These are phyloP conservation scores for Thaumetopoea pityocampa DNA, from an alignment of 1,140 invertebrate species.

Conservation along the genomic window DNA sequence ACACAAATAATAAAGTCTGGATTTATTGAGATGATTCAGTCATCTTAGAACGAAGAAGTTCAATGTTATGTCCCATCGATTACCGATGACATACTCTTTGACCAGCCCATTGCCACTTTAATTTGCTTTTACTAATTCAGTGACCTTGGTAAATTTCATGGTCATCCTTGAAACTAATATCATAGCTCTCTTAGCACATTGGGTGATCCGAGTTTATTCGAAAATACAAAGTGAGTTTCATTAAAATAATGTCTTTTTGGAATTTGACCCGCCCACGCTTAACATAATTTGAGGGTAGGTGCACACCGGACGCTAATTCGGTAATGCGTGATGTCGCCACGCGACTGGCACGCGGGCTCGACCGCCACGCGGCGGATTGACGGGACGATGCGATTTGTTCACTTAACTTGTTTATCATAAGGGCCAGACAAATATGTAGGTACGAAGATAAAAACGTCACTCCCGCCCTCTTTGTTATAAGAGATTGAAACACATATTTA, in stretches of 20 bases:
- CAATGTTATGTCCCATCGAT: too few relatives aligned
- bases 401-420: conserved; percentile 54
- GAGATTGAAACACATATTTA: conserved; percentile 21
- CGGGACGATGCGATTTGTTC: conserved; percentile 57
- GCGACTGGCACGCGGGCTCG: conserved; percentile 41
- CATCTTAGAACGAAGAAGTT: too few relatives aligned
- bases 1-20: too few relatives aligned
- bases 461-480: conserved; percentile 25
- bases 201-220: too few relatives aligned
- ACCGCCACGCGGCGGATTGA: conserved; percentile 36
- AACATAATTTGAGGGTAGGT: conserved; percentile 53
- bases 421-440: conserved; percentile 31
- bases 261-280: conserved; percentile 38
- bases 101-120: too few relatives aligned
- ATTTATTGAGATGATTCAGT: too few relatives aligned
- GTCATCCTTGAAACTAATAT: too few relatives aligned
- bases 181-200: too few relatives aligned
- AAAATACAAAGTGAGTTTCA: conserved; percentile 8
- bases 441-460: conserved; percentile 32
- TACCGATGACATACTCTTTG: too few relatives aligned
- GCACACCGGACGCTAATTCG: conserved; percentile 65
- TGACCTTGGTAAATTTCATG: too few relatives aligned
- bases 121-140: too few relatives aligned
- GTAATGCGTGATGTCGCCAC: conserved; percentile 57
- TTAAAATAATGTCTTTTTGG: conserved; percentile 24